Conservation (phyloP, 2,888 invertebrate species). For the Athalia cordata region DNA sequence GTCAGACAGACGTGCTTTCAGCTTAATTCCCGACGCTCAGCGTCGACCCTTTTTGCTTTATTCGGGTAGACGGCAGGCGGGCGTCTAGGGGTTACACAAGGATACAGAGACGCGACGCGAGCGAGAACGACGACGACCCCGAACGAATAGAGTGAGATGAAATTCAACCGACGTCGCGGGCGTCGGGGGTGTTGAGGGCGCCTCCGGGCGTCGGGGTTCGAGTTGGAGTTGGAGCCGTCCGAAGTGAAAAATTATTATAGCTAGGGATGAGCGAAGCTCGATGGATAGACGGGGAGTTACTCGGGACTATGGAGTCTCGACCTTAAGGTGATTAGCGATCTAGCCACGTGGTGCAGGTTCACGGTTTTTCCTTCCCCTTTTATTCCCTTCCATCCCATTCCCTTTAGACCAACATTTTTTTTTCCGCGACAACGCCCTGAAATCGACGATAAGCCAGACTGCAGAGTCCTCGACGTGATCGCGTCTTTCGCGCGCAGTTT, state of each 20-base stretch:
- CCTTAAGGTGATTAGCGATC: slow-evolving; percentile 7
- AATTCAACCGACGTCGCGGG: slow-evolving; percentile 32
- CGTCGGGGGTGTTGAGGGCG: background rate
- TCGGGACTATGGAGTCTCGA: background rate
- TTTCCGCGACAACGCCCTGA: too few species aligned
- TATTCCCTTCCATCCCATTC: background rate
- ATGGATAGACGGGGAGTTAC: background rate
- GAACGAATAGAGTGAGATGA: slow-evolving; percentile 29
- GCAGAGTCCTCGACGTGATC: too few species aligned
- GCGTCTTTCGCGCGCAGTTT: too few species aligned
- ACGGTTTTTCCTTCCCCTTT: background rate
- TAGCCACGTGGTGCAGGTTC: background rate
- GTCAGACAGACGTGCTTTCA: slow-evolving; percentile 36
- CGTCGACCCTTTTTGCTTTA: slow-evolving; percentile 38
- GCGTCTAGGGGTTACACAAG: slow-evolving; percentile 55
- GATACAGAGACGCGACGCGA: slow-evolving; percentile 42
- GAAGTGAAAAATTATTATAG: slow-evolving; percentile 34
- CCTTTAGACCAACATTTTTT: background rate
- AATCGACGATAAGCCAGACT: too few species aligned
- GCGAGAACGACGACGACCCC: slow-evolving; percentile 42
- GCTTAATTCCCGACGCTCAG: slow-evolving; percentile 28
- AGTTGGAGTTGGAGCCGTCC: background rate
- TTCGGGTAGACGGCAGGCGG: slow-evolving; percentile 44
- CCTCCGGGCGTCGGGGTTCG: slow-evolving; percentile 3
- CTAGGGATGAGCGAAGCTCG: slow-evolving; percentile 26